Percentiles rank a stretch among this genome's conserved stretches.
Conservation (phyloP, 2,797 vertebrate species). For the Tapera naevia region DNA sequence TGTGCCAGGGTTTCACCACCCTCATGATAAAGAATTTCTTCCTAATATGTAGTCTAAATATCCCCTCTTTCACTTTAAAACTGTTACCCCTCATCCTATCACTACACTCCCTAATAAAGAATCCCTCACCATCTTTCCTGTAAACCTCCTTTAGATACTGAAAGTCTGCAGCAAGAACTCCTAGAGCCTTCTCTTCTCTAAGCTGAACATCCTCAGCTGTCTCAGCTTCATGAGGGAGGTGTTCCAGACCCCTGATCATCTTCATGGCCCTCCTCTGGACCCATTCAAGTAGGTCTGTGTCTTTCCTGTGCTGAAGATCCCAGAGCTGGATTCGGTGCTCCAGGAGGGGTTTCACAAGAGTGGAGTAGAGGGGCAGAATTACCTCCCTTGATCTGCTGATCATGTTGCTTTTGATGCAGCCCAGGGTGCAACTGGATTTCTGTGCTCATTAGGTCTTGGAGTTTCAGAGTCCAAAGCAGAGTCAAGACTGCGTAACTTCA, state of each 20-base stretch:
- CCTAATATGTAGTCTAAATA: neutral
- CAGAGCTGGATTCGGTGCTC: fast-evolving
- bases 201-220: neutral
- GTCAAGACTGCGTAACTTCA: neutral
- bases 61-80: neutral
- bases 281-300: fast-evolving
- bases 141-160: neutral
- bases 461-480: neutral
- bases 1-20: neutral
- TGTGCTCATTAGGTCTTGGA: neutral
- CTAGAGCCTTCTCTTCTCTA: neutral
- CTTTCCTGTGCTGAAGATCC: fast-evolving
- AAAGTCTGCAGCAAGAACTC: fast-evolving
- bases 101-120: fast-evolving
- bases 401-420: fast-evolving
- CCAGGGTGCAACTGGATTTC: fast-evolving
- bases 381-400: fast-evolving
- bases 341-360: neutral
- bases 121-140: neutral
- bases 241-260: fast-evolving
- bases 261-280: neutral
- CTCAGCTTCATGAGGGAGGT: fast-evolving
- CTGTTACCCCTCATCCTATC: fast-evolving
- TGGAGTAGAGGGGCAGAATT: neutral
- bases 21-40: fast-evolving